Evolutionary conservation across 2,797 vertebrate species (phyloP), one percentile per base, ranked within the genome.

Genomic region (Acipenser transmontanus): DNA sequence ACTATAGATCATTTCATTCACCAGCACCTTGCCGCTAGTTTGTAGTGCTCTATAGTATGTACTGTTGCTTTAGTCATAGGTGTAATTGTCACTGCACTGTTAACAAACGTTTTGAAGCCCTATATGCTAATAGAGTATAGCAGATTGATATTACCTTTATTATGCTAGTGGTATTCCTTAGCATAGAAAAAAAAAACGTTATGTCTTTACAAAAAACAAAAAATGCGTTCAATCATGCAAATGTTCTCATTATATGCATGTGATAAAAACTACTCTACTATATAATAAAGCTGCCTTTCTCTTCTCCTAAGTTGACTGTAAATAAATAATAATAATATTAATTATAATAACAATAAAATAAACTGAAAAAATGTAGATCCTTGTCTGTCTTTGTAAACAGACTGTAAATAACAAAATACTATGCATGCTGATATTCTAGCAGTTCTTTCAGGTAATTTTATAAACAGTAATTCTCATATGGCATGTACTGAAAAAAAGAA

Each of bases 361-460:
- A 34, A 34, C 34, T 34, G 34, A 34, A 34, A 34, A 77, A 79
- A 82, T 85, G 86, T 91, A 90, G 88, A 82, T 87, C 89, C 80
- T 82, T 85, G 74, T 72, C 82, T 77, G 70, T 79, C 70, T 85
- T 74, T 98, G 95, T 98, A 97, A 93, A 98, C 97, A 98, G 76
- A 80, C 71, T 91, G 88, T 92, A 89, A 87, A 91, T 89, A 87
- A 74, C 75, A 59, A 64, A 64, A 60, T 88, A 83, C 93, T 93
- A 92, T 94, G 96, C 96, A 98, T 97, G 96, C 85, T 91, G 88
- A 92, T 88, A 89, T 88, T 89, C 89, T 94, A 93, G 91, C 89
- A 87, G 91, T 97, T 88, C 87, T 90, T 96, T 96, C 95, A 96
- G 95, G 94, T 95, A 95, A 94, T 97, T 98, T 97, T 98, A 93